Base-by-base conservation (phyloP, 2,888 invertebrate species). In the Dinocampus coccinellae region DNA sequence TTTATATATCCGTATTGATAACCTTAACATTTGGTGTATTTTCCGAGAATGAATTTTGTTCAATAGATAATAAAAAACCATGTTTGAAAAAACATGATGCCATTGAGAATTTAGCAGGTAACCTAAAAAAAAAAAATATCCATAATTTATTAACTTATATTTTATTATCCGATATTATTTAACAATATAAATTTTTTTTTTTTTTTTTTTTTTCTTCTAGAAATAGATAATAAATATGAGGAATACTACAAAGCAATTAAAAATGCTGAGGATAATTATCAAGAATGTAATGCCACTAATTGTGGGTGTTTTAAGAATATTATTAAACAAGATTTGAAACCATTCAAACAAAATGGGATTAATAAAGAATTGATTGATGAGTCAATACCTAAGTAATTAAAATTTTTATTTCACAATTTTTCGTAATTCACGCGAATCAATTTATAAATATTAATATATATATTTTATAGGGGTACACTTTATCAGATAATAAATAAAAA, bases 401-500 rank as follows among this genome's bases (percentile, higher is more conserved):
- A 53, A 67, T 60, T 16, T 22, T 7, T 16, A 52, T 33, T 22
- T 52, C 26, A 63, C 60, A 52, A 53, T 42, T 61, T 29, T 1
- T 33, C 7, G 16, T 6, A 52, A 13, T 26, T n/a, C n/a, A n/a
- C n/a, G n/a, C n/a, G n/a, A n/a, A n/a, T n/a, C n/a, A n/a, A 16
- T 7, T 57, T 69, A n/a, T n/a, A 11, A 24, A 39, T 34, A 73
- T 67, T 13, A 63, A 64, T 66, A 72, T 72, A 9, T 7, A 69
- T 52, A 62, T 69, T 73, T 76, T 81, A 87, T 39, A 92, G 91
- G 79, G 95, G 94, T 1, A 92, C 92, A 0, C 91, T 91, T 75
- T 97, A 97, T 84, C 94, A 98, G 90, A 93, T 98, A 75, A 92
- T 96, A 73, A 88, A 93, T 80, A 92, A 95, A 63, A 91, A 91